Conservation (phyloP, 2,797 vertebrate genomes). For the Petrocephalus schoutedeni region DNA sequence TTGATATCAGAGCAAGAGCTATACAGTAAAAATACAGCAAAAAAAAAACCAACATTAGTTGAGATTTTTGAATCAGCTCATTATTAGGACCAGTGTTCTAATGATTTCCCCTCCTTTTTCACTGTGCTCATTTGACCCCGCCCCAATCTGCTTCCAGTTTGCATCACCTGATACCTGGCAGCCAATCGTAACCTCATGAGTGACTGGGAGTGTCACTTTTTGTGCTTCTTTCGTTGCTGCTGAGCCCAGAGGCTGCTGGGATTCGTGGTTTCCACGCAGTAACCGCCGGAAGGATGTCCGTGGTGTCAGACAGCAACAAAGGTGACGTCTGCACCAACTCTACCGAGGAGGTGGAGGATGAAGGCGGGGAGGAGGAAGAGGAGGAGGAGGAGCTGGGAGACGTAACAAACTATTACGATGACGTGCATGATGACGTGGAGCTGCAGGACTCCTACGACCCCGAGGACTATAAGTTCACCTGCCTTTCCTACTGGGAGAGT, state of each 20-base stretch:
- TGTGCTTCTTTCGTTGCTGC: slow-evolving; percentile 77
- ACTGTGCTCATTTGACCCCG: neutral
- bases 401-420: slow-evolving; percentile 89
- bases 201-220: slow-evolving; percentile 76
- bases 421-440: slow-evolving; percentile 90
- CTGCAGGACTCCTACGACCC: slow-evolving; percentile 95
- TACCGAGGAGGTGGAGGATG: slow-evolving; percentile 78
- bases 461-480: slow-evolving; percentile 94
- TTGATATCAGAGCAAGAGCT: neutral
- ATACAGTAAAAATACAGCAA: neutral
- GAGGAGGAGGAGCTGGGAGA: slow-evolving; percentile 92
- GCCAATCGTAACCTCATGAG: slow-evolving; percentile 58
- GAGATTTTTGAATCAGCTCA: neutral
- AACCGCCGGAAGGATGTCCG: slow-evolving; percentile 79
- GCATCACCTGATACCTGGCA: neutral
- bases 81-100: neutral
- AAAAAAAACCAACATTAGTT: neutral
- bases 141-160: neutral
- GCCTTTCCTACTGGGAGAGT: slow-evolving; percentile 93
- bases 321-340: slow-evolving; percentile 95
- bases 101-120: neutral
- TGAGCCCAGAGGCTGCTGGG: slow-evolving; percentile 52
- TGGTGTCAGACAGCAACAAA: slow-evolving; percentile 99
- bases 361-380: slow-evolving; percentile 61
- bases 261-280: slow-evolving; percentile 30